Evolutionary conservation across 2,113 vertebrate species (phyloP), one percentile per base, ranked within the genome.

Genomic region (Odontesthes bonariensis): DNA sequence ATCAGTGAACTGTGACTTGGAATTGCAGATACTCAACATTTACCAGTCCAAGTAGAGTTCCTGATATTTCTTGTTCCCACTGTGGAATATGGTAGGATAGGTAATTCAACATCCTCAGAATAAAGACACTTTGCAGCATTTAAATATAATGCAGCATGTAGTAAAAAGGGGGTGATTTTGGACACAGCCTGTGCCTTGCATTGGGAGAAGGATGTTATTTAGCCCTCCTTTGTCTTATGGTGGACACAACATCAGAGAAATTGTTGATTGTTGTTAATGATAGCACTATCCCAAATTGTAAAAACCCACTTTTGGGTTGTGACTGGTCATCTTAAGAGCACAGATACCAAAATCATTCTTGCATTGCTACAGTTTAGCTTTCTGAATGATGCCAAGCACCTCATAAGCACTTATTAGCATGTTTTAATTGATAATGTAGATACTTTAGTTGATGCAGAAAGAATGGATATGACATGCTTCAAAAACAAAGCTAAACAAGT

Each of bases 301-400:
- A 23, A 33, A 35, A 27, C 42, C 19, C 12, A 23, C 1, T 23
- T 63, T 19, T 54, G 22, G 9, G 13, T n/a, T 61, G 56, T 33
- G 42, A 44, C 27, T 31, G 40, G 52, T 60, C 40, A 54, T 12
- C n/a, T 55, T 40, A 75, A 65, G 59, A 67, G 65, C 35, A 11
- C 23, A 63, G 20, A 77, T 20, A 64, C 66, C 44, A 70, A 0
- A 57, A 57, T 32, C 35, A 20, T 69, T 53, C 40, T 53, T 69
- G 65, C 4, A 40, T 0, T 31, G 17, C 32, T 35, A 5, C 6
- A 31, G 7, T 22, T 14, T 42, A 44, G 40, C 8, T 44, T 60
- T 3, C 58, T 9, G 6, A 46, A 40, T 6, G 31, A 56, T 31
- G 0, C 33, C 46, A 7, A n/a, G 35, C 19, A 32, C 40, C n/a